Base-by-base conservation (phyloP, 2,888 invertebrate species). In the Drosophila helvetica region DNA sequence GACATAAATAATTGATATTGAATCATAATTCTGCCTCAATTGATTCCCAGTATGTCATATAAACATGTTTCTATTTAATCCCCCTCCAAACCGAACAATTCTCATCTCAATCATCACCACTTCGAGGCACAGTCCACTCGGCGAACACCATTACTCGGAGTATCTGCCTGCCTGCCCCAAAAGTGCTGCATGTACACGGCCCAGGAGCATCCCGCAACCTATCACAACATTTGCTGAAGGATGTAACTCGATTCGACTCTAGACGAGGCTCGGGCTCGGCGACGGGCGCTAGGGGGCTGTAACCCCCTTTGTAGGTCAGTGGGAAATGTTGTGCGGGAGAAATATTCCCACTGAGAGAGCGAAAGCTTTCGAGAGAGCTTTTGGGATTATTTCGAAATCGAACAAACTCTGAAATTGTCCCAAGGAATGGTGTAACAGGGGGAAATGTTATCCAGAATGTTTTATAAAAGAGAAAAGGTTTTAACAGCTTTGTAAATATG, bases 211-310 rank as follows among this genome's bases (percentile, higher is more conserved):
- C 60, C 75, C 85, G 69, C 67, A 85, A 85, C 83, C 83, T 83
- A 85, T 82, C 80, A 83, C 85, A 83, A 85, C 83, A 84, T 75
- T 80, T 69, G 60, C 75, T 69, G 68, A 74, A 82, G 82, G 74
- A 77, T 38, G 62, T 62, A 62, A 58, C 62, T 58, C 48, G 47
- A 19, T 38, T 62, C 65, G 22, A n/a, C n/a, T 55, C 12, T 43
- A 50, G 48, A 60, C 45, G 60, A 53, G 33, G 50, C 65, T 54
- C 25, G 27, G 30, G 15, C n/a, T 62, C 53, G 65, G 51, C 27
- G 62, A 47, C 15, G 42, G 15, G 62, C 30, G 43, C 15, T 63
- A 22, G 47, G 59, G 25, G 19, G 78, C 73, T 70, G 18, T 4
- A 69, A 72, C 76, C 67, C 63, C 67, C 67, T 78, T 83, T 80